phyloP scores from a whole-genome alignment of 2,888 invertebrate genomes.

The Diploptera punctata region DNA sequence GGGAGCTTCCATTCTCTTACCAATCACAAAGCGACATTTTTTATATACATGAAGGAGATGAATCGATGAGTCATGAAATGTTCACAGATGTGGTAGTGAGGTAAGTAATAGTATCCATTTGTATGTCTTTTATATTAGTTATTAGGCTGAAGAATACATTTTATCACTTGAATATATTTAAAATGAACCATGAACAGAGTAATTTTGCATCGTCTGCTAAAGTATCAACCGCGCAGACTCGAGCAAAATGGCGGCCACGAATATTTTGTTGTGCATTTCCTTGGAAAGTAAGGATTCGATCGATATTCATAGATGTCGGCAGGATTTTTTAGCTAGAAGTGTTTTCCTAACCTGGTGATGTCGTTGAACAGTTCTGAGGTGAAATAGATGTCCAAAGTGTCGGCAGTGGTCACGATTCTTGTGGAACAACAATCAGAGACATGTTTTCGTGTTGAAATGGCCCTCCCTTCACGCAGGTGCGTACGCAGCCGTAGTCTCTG shows the following conservation, averaged over 20 bases:
- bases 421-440: conserved; percentile 44
- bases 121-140: background rate
- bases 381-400: conserved; percentile 38
- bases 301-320: conserved; percentile 61
- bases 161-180: background rate
- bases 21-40: conserved; percentile 21
- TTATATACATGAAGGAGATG: conserved; percentile 21
- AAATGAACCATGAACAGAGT: conserved; percentile 13
- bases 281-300: conserved; percentile 63
- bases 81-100: conserved; percentile 15
- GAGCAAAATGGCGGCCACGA: conserved; percentile 66
- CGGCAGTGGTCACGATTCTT: conserved; percentile 40
- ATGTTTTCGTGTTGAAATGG: conserved; percentile 49
- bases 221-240: conserved; percentile 67
- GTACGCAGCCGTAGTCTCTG: conserved; percentile 93
- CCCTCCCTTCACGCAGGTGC: conserved; percentile 83
- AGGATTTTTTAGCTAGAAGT: conserved; percentile 45
- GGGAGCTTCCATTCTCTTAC: conserved; percentile 24
- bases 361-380: conserved; percentile 37
- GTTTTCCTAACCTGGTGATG: conserved; percentile 43
- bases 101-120: conserved; percentile 6
- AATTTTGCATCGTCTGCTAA: conserved; percentile 48
- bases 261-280: conserved; percentile 55
- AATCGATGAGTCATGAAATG: conserved; percentile 33
- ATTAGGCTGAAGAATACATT: background rate